Conservation (phyloP, 2,888 invertebrate genomes). For the Dorcus parallelipipedus region DNA sequence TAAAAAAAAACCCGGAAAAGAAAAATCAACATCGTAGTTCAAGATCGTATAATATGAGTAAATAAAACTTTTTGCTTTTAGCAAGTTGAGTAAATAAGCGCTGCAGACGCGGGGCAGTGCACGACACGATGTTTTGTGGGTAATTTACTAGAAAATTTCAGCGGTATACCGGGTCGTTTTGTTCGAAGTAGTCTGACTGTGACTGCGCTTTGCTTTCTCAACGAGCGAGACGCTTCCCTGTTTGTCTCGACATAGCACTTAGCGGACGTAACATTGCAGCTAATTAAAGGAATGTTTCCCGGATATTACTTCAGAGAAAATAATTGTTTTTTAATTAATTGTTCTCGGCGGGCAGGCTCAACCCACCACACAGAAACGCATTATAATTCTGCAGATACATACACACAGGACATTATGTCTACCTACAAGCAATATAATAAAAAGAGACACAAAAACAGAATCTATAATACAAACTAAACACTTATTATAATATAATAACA, state of each 20-base stretch:
- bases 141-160: conserved; percentile 30
- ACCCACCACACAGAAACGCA: no score
- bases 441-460: no score
- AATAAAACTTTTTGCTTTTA: neutral
- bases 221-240: conserved; percentile 21
- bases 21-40: neutral
- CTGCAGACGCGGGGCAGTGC: conserved; percentile 1
- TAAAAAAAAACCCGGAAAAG: neutral
- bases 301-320: no score
- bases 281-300: no score
- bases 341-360: no score
- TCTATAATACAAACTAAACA: no score
- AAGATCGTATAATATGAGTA: neutral
- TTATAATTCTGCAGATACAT: no score
- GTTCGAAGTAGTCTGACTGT: conserved; percentile 26
- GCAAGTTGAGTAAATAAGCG: conserved; percentile 2
- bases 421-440: no score
- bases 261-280: conserved; percentile 4
- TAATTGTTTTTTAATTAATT: no score
- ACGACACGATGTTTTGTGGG: conserved; percentile 13
- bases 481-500: no score
- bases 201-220: conserved; percentile 26
- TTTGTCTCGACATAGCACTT: conserved; percentile 21
- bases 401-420: no score
- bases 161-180: conserved; percentile 24